These are phyloP conservation scores for Zaprionus bogoriensis DNA, from an alignment of 2,888 invertebrate genomes.

Conservation along the genomic window DNA sequence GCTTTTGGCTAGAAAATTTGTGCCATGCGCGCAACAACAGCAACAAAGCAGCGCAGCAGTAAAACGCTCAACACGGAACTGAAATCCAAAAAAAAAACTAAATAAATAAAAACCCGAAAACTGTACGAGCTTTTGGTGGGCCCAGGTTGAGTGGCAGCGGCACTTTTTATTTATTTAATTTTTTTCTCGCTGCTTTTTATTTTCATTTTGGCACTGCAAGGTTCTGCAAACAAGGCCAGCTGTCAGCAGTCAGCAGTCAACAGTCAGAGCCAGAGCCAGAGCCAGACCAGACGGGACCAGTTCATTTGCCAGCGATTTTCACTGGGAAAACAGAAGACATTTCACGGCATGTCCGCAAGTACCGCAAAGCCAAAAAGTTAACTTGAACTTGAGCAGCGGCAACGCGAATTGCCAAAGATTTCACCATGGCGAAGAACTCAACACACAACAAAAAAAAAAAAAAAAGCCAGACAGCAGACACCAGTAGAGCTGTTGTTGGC, in stretches of 20 bases:
- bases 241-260: no score
- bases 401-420: constrained; percentile 50
- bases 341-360: constrained; percentile 32
- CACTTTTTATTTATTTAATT: constrained; percentile 1
- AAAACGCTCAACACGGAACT: constrained; percentile 55
- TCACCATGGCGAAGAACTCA: constrained; percentile 66
- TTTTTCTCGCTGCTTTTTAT: background rate
- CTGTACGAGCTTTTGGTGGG: constrained; percentile 5
- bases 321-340: constrained; percentile 37
- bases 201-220: constrained; percentile 25
- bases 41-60: constrained; percentile 28
- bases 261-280: background rate
- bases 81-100: background rate
- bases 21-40: constrained; percentile 14
- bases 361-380: constrained; percentile 34
- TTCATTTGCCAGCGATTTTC: constrained; percentile 42
- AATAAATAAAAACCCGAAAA: no score
- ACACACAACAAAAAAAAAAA: constrained; percentile 28
- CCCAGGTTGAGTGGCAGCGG: background rate
- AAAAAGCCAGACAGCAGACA: constrained; percentile 10
- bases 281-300: background rate
- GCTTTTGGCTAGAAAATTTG: constrained; percentile 4
- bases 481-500: constrained; percentile 17
- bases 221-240: constrained; percentile 55
- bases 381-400: constrained; percentile 51